Percentiles rank a stretch among this genome's conserved stretches.
Conservation (phyloP, 1,140 invertebrate genomes). For the Panonychus citri region DNA sequence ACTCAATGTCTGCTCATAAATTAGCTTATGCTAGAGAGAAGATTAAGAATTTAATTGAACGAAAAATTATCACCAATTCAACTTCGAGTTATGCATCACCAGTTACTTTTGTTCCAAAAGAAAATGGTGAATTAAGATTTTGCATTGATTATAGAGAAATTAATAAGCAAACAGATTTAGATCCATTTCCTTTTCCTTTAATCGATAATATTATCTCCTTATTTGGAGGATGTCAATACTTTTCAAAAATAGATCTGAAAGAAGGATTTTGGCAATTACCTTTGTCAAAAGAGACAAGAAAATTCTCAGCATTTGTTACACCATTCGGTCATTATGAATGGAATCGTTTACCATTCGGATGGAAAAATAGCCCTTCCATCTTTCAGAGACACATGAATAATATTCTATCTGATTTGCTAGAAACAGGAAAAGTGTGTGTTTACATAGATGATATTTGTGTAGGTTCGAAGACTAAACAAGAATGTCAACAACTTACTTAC, state of each 20-base stretch:
- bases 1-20: neutral
- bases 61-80: neutral
- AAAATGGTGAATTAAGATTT: neutral
- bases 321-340: neutral
- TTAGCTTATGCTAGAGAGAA: neutral
- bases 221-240: neutral
- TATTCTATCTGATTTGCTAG: neutral
- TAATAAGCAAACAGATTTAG: neutral
- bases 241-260: slow-evolving; percentile 5
- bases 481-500: neutral
- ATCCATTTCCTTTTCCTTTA: neutral
- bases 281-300: neutral
- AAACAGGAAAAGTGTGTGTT: neutral
- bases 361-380: neutral
- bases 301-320: slow-evolving; percentile 4
- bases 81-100: neutral
- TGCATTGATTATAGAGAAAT: neutral
- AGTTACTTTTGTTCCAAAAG: neutral
- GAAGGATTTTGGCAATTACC: slow-evolving; percentile 3
- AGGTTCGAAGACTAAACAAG: neutral
- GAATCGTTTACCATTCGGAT: slow-evolving; percentile 1
- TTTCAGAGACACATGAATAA: neutral
- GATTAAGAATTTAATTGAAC: neutral
- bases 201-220: slow-evolving; percentile 1
- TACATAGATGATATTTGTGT: slow-evolving; percentile 1